A percentile compares a stretch with the other conserved stretches of the same genome.
These are phyloP conservation scores for Apamea crenata DNA, from an alignment of 2,888 invertebrate species.

Conservation along the genomic window DNA sequence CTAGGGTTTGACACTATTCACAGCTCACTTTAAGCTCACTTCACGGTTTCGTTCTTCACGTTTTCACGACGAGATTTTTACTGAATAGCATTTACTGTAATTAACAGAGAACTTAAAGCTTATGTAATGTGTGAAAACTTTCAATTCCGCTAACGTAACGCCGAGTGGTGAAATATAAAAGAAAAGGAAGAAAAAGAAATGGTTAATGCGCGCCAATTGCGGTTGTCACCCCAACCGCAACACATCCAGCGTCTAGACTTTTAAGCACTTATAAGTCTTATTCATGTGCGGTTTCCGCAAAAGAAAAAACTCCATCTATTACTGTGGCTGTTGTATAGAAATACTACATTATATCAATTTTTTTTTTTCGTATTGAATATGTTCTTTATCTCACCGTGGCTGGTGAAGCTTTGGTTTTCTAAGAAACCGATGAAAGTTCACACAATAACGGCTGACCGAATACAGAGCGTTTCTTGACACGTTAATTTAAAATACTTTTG, in stretches of 20 bases:
- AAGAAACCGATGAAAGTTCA: neutral
- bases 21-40: too few relatives aligned
- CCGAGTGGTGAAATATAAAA: conserved; percentile 43
- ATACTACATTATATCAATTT: neutral
- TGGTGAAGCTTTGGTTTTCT: neutral
- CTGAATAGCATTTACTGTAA: neutral
- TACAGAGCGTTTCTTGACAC: neutral
- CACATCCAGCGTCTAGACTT: conserved; percentile 57
- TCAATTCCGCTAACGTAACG: conserved; percentile 8
- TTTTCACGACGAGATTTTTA: too few relatives aligned
- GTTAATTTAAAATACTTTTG: neutral
- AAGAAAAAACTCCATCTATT: conserved; percentile 18
- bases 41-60: too few relatives aligned
- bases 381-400: neutral
- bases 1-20: too few relatives aligned
- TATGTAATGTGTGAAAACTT: conserved; percentile 15
- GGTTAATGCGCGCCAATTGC: conserved; percentile 49
- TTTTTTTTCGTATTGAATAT: neutral
- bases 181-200: conserved; percentile 52
- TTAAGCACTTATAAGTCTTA: conserved; percentile 46
- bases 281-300: conserved; percentile 47
- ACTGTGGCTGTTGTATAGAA: neutral
- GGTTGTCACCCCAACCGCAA: conserved; percentile 54
- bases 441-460: neutral
- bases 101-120: neutral